Conservation (phyloP, 2,888 invertebrate species). For the Seladonia tumulorum region DNA sequence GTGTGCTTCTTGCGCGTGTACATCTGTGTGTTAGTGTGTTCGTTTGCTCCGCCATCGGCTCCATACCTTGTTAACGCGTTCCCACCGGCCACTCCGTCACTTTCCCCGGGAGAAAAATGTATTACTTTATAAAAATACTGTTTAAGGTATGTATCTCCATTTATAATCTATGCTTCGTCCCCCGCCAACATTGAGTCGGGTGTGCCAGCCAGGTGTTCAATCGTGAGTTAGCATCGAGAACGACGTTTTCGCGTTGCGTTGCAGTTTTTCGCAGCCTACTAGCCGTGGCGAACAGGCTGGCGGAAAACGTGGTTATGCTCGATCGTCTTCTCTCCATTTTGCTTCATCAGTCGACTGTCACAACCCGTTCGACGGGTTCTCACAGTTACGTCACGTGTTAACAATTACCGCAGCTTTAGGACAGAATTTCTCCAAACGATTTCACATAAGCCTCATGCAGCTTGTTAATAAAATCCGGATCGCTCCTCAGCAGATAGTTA, state of each 20-base stretch:
- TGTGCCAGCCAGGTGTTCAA: conserved; percentile 52
- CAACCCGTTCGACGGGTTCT: conserved; percentile 67
- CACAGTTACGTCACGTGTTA: conserved; percentile 39
- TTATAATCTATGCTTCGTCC: conserved; percentile 49
- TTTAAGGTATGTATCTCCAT: conserved; percentile 64
- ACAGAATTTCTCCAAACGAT: conserved; percentile 89
- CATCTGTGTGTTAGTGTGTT: not conserved
- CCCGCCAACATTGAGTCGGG: conserved; percentile 46
- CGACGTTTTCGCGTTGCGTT: not conserved
- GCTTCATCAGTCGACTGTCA: conserved; percentile 64
- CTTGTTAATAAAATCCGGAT: conserved; percentile 94
- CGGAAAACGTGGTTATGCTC: conserved; percentile 47
- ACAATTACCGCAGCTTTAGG: conserved; percentile 76
- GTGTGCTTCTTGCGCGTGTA: not conserved
- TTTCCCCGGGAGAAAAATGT: conserved; percentile 64
- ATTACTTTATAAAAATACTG: conserved; percentile 72
- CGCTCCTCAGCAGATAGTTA: conserved; percentile 93
- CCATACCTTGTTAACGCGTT: conserved; percentile 31
- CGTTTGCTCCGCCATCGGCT: not conserved
- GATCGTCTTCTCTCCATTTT: conserved; percentile 32
- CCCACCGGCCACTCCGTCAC: conserved; percentile 32
- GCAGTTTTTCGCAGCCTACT: conserved; percentile 23
- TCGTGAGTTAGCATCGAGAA: conserved; percentile 46
- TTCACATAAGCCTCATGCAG: conserved; percentile 97
- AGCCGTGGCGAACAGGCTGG: conserved; percentile 23